Percentiles rank a stretch among this genome's conserved stretches.
Evolutionary conservation across 2,888 invertebrate genomes (phyloP).

Genomic region (Monochamus alternatus): DNA sequence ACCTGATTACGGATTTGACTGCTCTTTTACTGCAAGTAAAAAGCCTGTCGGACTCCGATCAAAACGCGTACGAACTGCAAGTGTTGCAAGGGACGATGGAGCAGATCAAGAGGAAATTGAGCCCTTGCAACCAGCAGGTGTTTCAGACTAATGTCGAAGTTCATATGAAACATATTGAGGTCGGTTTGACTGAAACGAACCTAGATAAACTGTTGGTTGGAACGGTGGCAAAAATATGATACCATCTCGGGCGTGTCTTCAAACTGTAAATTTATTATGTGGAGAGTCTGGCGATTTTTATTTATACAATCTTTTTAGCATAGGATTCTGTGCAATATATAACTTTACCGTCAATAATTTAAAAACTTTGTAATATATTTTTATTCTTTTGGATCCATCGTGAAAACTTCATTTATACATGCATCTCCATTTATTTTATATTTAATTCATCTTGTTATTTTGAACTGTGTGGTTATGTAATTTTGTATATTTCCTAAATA

Average conservation of each 20-base stretch:
- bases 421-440: neutral
- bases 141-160: constrained; percentile 93
- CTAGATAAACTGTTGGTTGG: constrained; percentile 46
- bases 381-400: constrained; percentile 10
- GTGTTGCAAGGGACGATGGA: constrained; percentile 91
- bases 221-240: constrained; percentile 40
- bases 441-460: constrained; percentile 6
- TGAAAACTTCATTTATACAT: constrained; percentile 6
- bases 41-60: constrained; percentile 84
- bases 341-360: constrained; percentile 27
- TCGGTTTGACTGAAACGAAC: constrained; percentile 74
- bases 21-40: constrained; percentile 93
- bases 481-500: constrained; percentile 1
- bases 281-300: constrained; percentile 16
- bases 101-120: constrained; percentile 87
- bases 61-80: constrained; percentile 92
- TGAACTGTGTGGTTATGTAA: constrained; percentile 1
- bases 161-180: constrained; percentile 91
- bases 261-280: constrained; percentile 26
- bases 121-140: constrained; percentile 81
- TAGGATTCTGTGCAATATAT: constrained; percentile 29
- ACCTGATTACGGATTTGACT: constrained; percentile 89
- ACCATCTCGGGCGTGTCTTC: neutral
- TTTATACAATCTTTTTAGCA: constrained; percentile 30
- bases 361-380: neutral